Base-by-base conservation (phyloP, 2,888 invertebrate species). In the Tenthredo notha region DNA sequence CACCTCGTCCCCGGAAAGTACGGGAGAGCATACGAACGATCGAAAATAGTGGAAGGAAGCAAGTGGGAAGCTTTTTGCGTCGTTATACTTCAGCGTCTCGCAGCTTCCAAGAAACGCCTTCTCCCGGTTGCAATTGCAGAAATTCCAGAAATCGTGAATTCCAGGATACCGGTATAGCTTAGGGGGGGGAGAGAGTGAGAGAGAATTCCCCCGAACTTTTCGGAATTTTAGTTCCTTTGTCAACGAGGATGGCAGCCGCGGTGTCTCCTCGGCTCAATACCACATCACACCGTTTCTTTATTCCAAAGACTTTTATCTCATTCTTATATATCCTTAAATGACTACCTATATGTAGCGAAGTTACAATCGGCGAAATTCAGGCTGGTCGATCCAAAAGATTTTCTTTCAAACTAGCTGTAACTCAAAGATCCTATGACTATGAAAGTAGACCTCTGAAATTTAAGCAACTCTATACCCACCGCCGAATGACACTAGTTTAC, bases 131-230 rank as follows among this genome's bases (percentile, higher is more conserved):
- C 78, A 80, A 80, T 80, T 80, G 78, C 78, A 61, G 21, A 80
- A 80, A 80, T 80, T 80, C 78, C 78, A 80, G 78, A 58, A 80
- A 80, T 80, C 40, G 58, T 33, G 78, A 61, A 61, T 61, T 80
- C 61, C 78, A 37, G 50, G n/a, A 77, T 77, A 77, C 33, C 78
- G 15, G n/a, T 50, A 50, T 29, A 21, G 12, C 77, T 54, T 25
- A 15, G 70, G 37, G 70, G 40, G 40, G 70, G 37, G 70, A 21
- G 40, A 12, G 7, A 72, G n/a, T n/a, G 61, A 37, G 7, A 18
- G 58, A 40, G 78, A 58, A 61, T 80, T 80, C 61, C 47, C 37
- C 29, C 61, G 21, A 80, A 80, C 58, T 80, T 80, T 80, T 80
- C 37, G 37, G 78, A 80, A 61, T 80, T 80, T 80, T 37, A 61